Evolutionary conservation across 2,888 invertebrate genomes (phyloP), one percentile per base, ranked within the genome.

Genomic region (Hybos culiciformis): DNA sequence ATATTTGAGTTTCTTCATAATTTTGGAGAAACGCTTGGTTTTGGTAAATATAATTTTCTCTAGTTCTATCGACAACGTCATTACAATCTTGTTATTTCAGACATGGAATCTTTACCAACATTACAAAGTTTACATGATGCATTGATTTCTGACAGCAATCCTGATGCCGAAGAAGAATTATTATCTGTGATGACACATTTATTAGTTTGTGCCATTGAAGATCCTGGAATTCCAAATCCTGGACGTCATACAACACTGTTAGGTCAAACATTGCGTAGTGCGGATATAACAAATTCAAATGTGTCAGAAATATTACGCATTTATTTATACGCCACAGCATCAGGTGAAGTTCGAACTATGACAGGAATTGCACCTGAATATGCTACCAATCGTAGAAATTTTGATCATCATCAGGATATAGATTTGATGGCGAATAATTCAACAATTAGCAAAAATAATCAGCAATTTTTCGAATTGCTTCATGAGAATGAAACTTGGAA

Each of bases 1-100:
- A 84, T 91, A n/a, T 85, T 86, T 59, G 96, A 97, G 70, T 97
- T 97, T 63, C 72, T 96, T 51, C 86, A 93, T 57, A 96, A 93
- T 69, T 97, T 97, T 60, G 91, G 90, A 40, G 88, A 90, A 65
- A 90, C 91, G 1, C 72, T 97, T 2, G 93, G 92, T 42, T 91
- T 96, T 57, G 87, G 87, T 88, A 58, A 74, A 80, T 61, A 29
- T 3, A 37, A 26, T 32, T 31, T 31, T 15, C 37, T 34, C 15
- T 7, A n/a, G n/a, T n/a, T n/a, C n/a, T 37, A 38, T 31, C 42
- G 14, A 34, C 14, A 19, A 29, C 5, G 2, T 26, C 32, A 21
- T 24, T 12, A 43, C 21, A 11, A 38, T 33, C 15, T 36, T 19
- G 11, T 18, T 39, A n/a, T 26, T 31, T 1, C 60, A 82, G 90